These are phyloP conservation scores for Lamellibrachia satsuma DNA, from an alignment of 2,888 invertebrate genomes.

Conservation along the genomic window DNA sequence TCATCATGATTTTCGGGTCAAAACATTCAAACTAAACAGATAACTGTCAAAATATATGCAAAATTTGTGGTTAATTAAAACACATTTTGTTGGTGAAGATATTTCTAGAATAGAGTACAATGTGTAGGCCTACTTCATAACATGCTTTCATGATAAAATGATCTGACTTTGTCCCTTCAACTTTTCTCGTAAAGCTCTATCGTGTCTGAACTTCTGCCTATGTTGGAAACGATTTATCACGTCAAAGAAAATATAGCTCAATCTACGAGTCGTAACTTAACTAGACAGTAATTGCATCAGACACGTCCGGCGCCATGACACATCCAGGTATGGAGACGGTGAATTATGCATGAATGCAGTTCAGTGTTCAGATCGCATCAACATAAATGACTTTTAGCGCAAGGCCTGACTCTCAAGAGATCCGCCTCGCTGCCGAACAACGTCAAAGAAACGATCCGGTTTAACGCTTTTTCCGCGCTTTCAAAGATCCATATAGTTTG, in stretches of 20 bases:
- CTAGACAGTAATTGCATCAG: background rate
- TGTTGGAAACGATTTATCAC: background rate
- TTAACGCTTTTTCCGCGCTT: background rate
- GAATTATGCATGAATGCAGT: background rate
- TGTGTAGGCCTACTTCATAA: background rate
- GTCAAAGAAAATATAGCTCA: background rate
- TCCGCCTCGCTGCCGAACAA: background rate
- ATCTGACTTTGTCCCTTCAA: background rate
- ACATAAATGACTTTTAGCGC: background rate
- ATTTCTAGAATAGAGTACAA: background rate
- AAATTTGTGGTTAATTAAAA: too few relatives aligned
- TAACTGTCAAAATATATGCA: too few relatives aligned
- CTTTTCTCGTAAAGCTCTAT: background rate
- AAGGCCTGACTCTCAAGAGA: background rate
- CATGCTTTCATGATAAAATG: background rate
- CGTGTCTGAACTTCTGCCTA: background rate
- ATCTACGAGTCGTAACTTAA: background rate
- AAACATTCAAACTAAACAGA: too few relatives aligned
- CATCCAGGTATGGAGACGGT: background rate
- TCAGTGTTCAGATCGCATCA: background rate
- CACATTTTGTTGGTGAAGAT: background rate
- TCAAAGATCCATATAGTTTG: constrained; percentile 13
- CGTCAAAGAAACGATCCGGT: background rate
- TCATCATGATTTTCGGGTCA: too few relatives aligned
- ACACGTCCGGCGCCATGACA: background rate